Evolutionary conservation across 2,888 invertebrate genomes (phyloP).

Genomic region (Clistopyga incitator): DNA sequence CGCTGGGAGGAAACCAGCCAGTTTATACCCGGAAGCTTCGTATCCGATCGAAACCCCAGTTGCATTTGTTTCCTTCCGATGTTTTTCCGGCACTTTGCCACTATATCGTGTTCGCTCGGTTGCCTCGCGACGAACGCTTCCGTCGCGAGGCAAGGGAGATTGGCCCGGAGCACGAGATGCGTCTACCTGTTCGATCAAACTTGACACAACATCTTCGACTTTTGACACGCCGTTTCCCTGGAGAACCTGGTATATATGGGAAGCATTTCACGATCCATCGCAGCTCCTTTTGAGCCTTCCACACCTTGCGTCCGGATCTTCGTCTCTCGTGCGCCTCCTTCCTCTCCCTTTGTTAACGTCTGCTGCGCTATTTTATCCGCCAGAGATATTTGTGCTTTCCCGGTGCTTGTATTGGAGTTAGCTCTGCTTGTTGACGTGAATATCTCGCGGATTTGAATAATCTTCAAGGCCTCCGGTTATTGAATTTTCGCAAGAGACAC

Average conservation of each 20-base stretch:
- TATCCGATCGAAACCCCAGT: conserved; percentile 26
- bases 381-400: conserved; percentile 43
- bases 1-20: conserved; percentile 29
- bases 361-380: conserved; percentile 59
- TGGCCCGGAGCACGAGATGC: background rate
- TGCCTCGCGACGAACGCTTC: background rate
- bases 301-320: conserved; percentile 34
- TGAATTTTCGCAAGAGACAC: conserved; percentile 47
- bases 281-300: conserved; percentile 54
- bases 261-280: conserved; percentile 54
- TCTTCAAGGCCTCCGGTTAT: conserved; percentile 63
- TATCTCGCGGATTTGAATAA: conserved; percentile 62
- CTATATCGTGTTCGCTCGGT: conserved; percentile 23
- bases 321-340: conserved; percentile 26
- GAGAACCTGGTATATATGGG: conserved; percentile 23
- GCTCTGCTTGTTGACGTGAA: conserved; percentile 42
- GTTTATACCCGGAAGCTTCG: conserved; percentile 38
- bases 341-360: conserved; percentile 31
- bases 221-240: conserved; percentile 21
- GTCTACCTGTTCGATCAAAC: conserved; percentile 27
- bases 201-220: conserved; percentile 46
- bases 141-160: conserved; percentile 2
- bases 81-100: background rate
- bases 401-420: conserved; percentile 43
- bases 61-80: conserved; percentile 42